These are phyloP conservation scores for Periophthalmodon schlosseri DNA, from an alignment of 2,113 vertebrate species.

Conservation along the genomic window DNA sequence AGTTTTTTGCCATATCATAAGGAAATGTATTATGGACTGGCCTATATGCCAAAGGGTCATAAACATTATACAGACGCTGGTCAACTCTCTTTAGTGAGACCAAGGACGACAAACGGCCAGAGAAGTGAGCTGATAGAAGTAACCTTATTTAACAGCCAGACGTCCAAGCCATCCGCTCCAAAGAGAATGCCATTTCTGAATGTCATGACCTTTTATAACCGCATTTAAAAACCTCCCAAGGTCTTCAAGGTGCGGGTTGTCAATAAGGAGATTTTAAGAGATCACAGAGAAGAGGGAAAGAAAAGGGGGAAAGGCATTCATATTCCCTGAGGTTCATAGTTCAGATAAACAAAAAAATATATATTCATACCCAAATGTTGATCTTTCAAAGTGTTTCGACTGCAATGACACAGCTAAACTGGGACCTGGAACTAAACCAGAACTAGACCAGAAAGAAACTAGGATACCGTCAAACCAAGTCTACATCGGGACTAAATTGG, in stretches of 20 bases:
- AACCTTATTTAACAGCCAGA: conserved; percentile 66
- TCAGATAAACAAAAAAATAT: background rate
- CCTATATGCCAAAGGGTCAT: conserved; percentile 21
- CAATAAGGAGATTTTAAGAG: conserved; percentile 62
- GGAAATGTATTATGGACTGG: conserved; percentile 19
- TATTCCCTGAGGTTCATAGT: conserved; percentile 32
- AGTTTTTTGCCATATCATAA: no score
- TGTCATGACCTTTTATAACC: conserved; percentile 75
- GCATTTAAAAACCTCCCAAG: conserved; percentile 70
- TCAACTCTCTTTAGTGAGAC: conserved; percentile 24
- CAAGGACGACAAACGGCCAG: conserved; percentile 32
- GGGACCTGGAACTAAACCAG: no score
- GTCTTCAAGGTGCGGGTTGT: conserved; percentile 67
- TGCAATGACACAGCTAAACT: background rate
- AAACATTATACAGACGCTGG: conserved; percentile 10
- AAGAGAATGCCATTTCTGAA: conserved; percentile 77
- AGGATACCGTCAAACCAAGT: no score
- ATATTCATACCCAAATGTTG: background rate
- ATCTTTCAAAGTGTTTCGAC: background rate
- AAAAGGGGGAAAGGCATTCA: conserved; percentile 21
- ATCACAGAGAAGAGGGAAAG: conserved; percentile 26
- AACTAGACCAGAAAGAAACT: no score
- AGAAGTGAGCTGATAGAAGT: conserved; percentile 59
- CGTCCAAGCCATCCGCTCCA: conserved; percentile 57
- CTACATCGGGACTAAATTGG: no score